Evolutionary conservation across 2,797 vertebrate species (phyloP), one percentile per base, ranked within the genome.

Genomic region (Myoxocephalus aenaeus): DNA sequence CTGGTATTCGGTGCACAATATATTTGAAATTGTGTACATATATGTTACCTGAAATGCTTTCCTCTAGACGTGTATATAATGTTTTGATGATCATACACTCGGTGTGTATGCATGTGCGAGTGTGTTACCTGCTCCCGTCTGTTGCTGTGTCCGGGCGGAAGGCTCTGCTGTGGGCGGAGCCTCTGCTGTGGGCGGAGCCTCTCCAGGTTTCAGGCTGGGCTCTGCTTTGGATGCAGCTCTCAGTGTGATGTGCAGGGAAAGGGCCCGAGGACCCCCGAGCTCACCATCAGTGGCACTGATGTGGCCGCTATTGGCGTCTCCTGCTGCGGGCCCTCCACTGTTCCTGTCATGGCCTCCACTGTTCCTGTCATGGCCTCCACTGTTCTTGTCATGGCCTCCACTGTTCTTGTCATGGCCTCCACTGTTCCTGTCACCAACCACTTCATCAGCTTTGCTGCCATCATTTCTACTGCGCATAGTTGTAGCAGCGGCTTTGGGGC

Each of bases 201-300:
- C 65, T 63, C 12, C 77, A 2, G n/a, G 32, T 12, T 22, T 75
- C 38, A 11, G 32, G n/a, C 13, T 56, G 3, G 48, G 11, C 8
- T 86, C 70, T 53, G 36, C 40, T 57, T 15, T 34, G 22, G 67
- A 3, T 83, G 61, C 80, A 32, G 80, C 54, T 74, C 81, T 89
- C 56, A 77, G 69, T 2, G 85, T 86, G 36, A 79, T 57, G 67
- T 94, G 92, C 57, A 93, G 63, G 27, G 93, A 84, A 53, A 91
- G 83, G 65, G 91, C 91, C 12, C 75, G 87, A 7, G 93, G 90
- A 0, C 91, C 90, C 0, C 93, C 91, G 58, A 86, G 82, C 68
- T 87, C 82, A 1, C 64, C 62, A 15, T 76, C 75, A 42, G 32
- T n/a, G 53, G 9, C 40, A 8, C 29, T 56, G 22, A 18, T 34